A percentile compares a stretch with the other conserved stretches of the same genome.
Evolutionary conservation across 2,113 vertebrate species (phyloP).

Genomic region (Rhinoderma darwinii): DNA sequence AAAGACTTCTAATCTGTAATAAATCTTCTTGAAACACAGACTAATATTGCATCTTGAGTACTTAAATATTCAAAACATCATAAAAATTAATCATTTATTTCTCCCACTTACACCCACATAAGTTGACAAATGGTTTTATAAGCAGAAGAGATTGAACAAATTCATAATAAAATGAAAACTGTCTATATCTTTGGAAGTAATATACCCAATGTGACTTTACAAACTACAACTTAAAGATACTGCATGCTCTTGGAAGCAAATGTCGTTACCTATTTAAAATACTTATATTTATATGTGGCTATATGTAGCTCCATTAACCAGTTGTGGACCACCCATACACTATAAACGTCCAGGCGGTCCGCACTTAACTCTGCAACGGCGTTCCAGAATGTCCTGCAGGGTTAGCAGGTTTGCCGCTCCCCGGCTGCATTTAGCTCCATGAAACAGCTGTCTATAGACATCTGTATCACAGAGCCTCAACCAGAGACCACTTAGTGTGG

Average conservation of each 20-base stretch:
- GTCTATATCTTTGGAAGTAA: constrained; percentile 27
- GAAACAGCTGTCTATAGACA: too few relatives aligned
- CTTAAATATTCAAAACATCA: constrained; percentile 56
- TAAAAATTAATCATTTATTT: constrained; percentile 56
- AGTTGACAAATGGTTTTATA: constrained; percentile 56
- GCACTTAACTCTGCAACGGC: too few relatives aligned
- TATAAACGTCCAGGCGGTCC: too few relatives aligned
- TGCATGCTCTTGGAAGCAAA: not conserved
- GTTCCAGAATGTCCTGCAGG: too few relatives aligned
- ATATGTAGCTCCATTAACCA: too few relatives aligned
- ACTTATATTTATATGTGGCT: not conserved
- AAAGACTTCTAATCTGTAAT: constrained; percentile 38
- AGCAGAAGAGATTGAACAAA: constrained; percentile 49
- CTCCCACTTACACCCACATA: constrained; percentile 57
- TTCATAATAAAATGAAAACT: constrained; percentile 55
- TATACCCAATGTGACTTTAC: not conserved
- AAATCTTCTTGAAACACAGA: constrained; percentile 44
- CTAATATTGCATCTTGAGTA: constrained; percentile 50
- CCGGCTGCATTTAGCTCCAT: too few relatives aligned
- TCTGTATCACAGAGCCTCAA: too few relatives aligned
- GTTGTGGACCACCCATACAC: too few relatives aligned
- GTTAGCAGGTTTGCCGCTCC: too few relatives aligned
- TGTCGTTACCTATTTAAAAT: not conserved
- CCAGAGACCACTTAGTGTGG: too few relatives aligned
- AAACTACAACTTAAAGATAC: not conserved